Conservation (phyloP, 2,113 vertebrate species). For the Strix uralensis region DNA sequence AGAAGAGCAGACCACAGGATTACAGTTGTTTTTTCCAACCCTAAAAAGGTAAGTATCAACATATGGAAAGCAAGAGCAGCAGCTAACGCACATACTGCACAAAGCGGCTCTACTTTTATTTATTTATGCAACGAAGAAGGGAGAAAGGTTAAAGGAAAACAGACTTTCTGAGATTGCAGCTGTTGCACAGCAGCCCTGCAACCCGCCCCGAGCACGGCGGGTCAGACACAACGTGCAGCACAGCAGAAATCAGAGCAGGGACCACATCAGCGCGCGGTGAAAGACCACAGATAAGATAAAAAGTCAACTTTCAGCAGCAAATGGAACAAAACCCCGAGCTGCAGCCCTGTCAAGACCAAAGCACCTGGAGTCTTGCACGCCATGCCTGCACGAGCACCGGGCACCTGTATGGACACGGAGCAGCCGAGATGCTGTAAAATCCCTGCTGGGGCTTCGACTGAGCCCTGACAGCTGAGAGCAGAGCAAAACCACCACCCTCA, state of each 20-base stretch:
- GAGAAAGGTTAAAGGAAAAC: not conserved
- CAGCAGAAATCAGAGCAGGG: not conserved
- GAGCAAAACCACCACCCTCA: not conserved
- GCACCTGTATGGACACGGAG: accelerated
- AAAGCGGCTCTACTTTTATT: accelerated
- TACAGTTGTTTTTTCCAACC: not conserved
- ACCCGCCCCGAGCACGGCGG: accelerated
- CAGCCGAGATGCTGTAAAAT: not conserved
- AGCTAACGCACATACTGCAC: accelerated
- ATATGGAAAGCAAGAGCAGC: not conserved
- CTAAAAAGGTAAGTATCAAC: not conserved
- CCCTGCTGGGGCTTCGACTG: accelerated
- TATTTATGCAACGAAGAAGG: not conserved
- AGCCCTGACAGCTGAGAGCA: not conserved
- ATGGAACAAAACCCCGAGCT: not conserved
- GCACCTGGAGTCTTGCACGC: not conserved
- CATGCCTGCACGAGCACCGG: accelerated
- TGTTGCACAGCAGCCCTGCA: not conserved
- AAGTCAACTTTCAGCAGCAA: not conserved
- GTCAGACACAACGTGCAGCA: not conserved
- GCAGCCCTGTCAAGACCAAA: not conserved
- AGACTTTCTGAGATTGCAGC: not conserved
- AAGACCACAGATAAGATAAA: constrained; percentile 40
- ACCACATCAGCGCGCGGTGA: not conserved
- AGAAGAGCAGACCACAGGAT: not conserved